Conservation (phyloP, 2,888 invertebrate species). For the Tetragonula carbonaria region DNA sequence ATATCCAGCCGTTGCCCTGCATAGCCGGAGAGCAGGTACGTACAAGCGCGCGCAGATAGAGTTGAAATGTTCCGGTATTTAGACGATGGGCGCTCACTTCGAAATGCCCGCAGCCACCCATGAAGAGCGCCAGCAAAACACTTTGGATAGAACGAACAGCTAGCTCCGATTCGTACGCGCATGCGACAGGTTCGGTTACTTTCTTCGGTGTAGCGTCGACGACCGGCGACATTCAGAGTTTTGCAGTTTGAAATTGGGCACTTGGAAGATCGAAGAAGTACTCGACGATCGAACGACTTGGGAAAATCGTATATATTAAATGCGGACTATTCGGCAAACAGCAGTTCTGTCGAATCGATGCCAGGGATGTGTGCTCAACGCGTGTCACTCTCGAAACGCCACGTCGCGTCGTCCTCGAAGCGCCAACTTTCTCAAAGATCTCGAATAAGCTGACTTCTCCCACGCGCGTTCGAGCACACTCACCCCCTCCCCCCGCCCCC, state of each 20-base stretch:
- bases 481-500: not conserved
- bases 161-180: not conserved
- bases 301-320: too few relatives aligned
- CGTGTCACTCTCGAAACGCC: too few relatives aligned
- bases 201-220: too few relatives aligned
- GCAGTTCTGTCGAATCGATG: not conserved
- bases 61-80: slow-evolving; percentile 70
- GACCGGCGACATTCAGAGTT: not conserved
- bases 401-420: not conserved
- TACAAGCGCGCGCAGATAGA: slow-evolving; percentile 58
- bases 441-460: slow-evolving; percentile 46
- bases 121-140: slow-evolving; percentile 42
- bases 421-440: slow-evolving; percentile 10
- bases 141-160: not conserved
- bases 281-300: not conserved
- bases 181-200: not conserved
- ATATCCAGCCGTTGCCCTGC: slow-evolving; percentile 26
- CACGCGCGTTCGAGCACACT: slow-evolving; percentile 38
- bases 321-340: too few relatives aligned
- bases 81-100: slow-evolving; percentile 56
- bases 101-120: slow-evolving; percentile 66
- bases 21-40: slow-evolving; percentile 46
- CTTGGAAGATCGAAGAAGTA: not conserved
- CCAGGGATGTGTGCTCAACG: too few relatives aligned
- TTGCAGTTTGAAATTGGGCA: not conserved